Evolutionary conservation across 1,140 invertebrate species (phyloP).

Genomic region (Dendrolimus kikuchii): DNA sequence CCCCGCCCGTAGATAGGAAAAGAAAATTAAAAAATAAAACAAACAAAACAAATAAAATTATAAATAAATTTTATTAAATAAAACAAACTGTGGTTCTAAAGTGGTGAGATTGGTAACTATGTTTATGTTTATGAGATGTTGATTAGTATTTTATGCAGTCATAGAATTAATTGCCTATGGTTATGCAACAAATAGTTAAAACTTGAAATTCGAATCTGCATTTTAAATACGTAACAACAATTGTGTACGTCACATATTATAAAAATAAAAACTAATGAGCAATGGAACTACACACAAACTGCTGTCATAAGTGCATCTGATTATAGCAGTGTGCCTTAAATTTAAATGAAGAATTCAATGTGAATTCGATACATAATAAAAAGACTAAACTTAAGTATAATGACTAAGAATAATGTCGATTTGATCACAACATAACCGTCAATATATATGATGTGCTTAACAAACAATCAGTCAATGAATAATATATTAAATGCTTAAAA

Average conservation of each 20-base stretch:
- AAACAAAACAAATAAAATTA: conserved; percentile 23
- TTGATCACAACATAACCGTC: conserved; percentile 24
- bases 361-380: conserved; percentile 27
- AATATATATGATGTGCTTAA: conserved; percentile 29
- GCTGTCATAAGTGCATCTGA: conserved; percentile 52
- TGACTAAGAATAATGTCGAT: conserved; percentile 22
- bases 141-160: conserved; percentile 9
- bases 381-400: conserved; percentile 28
- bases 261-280: conserved; percentile 35
- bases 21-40: conserved; percentile 47
- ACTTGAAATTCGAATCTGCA: too few species aligned
- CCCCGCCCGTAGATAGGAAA: conserved; percentile 42
- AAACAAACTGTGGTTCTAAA: conserved; percentile 42
- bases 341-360: conserved; percentile 39
- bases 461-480: conserved; percentile 49
- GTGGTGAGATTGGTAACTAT: conserved; percentile 14
- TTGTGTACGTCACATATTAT: conserved; percentile 1
- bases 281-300: conserved; percentile 43
- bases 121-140: conserved; percentile 11
- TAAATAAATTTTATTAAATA: conserved; percentile 49
- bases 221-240: too few species aligned
- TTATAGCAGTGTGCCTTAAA: conserved; percentile 27
- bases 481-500: conserved; percentile 56
- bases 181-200: too few species aligned
- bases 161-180: too few species aligned